phyloP scores from a whole-genome alignment of 2,113 vertebrate species.

The Ibidorhyncha struthersii region DNA sequence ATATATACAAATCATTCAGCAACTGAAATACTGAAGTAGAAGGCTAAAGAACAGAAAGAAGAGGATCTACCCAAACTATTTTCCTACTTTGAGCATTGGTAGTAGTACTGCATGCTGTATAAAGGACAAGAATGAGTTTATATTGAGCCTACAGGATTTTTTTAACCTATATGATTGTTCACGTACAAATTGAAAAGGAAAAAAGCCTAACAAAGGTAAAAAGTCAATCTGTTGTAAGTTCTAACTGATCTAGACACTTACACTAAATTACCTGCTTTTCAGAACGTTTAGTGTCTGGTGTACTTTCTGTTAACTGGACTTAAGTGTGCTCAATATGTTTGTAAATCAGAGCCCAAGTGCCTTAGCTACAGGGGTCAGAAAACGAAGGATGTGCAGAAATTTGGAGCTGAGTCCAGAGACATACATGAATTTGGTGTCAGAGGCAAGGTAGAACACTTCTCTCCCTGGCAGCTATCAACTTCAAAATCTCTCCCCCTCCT shows the following conservation, averaged over 20 bases:
- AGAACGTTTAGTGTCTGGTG: neutral
- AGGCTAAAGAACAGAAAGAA: neutral
- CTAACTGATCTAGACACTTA: neutral
- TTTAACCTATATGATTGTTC: neutral
- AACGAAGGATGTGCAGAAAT: neutral
- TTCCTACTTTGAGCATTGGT: neutral
- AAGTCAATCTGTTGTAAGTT: neutral
- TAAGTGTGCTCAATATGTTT: neutral
- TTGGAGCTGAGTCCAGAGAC: neutral
- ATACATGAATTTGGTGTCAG: neutral
- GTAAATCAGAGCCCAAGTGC: neutral
- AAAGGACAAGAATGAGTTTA: neutral
- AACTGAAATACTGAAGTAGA: neutral
- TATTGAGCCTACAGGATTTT: neutral
- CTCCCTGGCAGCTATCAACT: neutral
- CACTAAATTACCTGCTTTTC: neutral
- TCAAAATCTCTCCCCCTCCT: neutral
- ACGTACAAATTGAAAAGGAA: neutral
- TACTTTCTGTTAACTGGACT: neutral
- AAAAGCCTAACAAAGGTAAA: neutral
- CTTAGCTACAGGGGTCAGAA: neutral
- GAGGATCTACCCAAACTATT: neutral
- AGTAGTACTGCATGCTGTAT: neutral
- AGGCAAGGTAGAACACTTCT: neutral
- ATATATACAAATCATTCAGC: neutral